Percentiles rank a stretch among this genome's conserved stretches.
These are phyloP conservation scores for Xenopus petersii DNA, from an alignment of 2,797 vertebrate species.

Conservation along the genomic window DNA sequence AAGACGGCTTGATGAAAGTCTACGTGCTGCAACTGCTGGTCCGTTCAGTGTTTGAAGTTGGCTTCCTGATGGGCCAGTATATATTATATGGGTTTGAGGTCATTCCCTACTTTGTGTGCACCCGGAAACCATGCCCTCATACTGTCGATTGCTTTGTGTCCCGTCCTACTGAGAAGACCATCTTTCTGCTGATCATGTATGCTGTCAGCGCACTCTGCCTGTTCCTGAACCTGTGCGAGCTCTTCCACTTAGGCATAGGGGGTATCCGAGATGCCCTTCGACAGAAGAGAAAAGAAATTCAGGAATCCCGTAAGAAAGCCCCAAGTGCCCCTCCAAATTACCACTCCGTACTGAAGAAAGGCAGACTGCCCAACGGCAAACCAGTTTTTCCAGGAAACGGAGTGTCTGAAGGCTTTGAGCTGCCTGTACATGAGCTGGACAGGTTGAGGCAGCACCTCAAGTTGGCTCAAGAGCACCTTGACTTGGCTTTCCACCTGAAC, in stretches of 20 bases:
- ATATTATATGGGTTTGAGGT: conserved; percentile 80
- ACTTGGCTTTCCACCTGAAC: conserved; percentile 76
- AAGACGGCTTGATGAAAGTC: conserved; percentile 84
- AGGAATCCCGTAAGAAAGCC: conserved; percentile 62
- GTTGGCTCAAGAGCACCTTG: conserved; percentile 82
- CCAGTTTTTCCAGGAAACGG: conserved; percentile 62
- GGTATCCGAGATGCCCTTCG: conserved; percentile 73
- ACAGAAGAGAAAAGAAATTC: conserved; percentile 52
- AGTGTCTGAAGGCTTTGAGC: conserved; percentile 60
- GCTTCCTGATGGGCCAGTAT: conserved; percentile 84
- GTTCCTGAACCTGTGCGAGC: conserved; percentile 76
- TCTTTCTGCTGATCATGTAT: conserved; percentile 86
- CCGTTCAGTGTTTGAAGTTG: conserved; percentile 72
- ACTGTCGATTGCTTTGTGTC: conserved; percentile 87
- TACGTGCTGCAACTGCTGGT: conserved; percentile 80
- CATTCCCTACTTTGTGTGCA: conserved; percentile 76
- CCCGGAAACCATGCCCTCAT: conserved; percentile 78
- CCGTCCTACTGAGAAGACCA: conserved; percentile 86
- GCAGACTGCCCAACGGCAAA: conserved; percentile 53
- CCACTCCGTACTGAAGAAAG: conserved; percentile 73
- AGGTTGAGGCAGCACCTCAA: conserved; percentile 76
- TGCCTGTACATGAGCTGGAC: conserved; percentile 67
- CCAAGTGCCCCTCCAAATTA: conserved; percentile 76
- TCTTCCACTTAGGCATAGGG: conserved; percentile 76
- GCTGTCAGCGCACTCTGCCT: conserved; percentile 80